Evolutionary conservation across 2,797 vertebrate genomes (phyloP).

Genomic region (Acanthopagrus latus): DNA sequence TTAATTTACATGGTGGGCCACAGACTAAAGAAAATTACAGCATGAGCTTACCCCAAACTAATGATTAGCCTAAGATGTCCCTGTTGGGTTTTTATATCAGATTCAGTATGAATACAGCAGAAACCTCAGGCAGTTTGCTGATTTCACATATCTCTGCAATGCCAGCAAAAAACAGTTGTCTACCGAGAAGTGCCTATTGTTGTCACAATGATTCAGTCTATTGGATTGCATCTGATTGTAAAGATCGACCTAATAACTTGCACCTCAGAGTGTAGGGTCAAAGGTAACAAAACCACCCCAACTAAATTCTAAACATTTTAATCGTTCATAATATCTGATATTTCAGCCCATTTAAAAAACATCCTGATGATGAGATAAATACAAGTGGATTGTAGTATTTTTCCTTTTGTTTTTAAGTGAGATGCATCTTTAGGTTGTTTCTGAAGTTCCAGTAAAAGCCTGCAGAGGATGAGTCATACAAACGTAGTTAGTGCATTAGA

Average conservation of each 20-base stretch:
- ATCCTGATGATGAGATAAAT: not conserved
- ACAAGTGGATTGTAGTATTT: not conserved
- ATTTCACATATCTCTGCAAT: too few relatives aligned
- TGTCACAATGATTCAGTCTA: too few relatives aligned
- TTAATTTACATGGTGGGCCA: too few relatives aligned
- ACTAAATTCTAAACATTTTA: not conserved
- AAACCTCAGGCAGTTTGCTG: too few relatives aligned
- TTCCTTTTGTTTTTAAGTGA: not conserved
- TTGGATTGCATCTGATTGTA: not conserved
- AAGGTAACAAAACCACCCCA: not conserved
- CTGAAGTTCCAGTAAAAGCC: not conserved
- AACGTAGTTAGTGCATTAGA: slow-evolving; percentile 2
- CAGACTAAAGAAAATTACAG: too few relatives aligned
- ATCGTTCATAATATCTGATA: not conserved
- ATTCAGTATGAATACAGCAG: too few relatives aligned
- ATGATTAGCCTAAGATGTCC: too few relatives aligned
- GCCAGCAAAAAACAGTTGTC: too few relatives aligned
- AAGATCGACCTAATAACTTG: not conserved
- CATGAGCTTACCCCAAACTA: too few relatives aligned
- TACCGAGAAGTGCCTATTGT: too few relatives aligned
- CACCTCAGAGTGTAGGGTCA: not conserved
- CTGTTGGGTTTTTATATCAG: too few relatives aligned
- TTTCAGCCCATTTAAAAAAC: not conserved
- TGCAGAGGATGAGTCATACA: slow-evolving; percentile 19
- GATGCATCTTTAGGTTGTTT: not conserved